Percentiles rank a stretch among this genome's conserved stretches.
These are phyloP conservation scores for Diarsia mendica DNA, from an alignment of 2,888 invertebrate species.

Conservation along the genomic window DNA sequence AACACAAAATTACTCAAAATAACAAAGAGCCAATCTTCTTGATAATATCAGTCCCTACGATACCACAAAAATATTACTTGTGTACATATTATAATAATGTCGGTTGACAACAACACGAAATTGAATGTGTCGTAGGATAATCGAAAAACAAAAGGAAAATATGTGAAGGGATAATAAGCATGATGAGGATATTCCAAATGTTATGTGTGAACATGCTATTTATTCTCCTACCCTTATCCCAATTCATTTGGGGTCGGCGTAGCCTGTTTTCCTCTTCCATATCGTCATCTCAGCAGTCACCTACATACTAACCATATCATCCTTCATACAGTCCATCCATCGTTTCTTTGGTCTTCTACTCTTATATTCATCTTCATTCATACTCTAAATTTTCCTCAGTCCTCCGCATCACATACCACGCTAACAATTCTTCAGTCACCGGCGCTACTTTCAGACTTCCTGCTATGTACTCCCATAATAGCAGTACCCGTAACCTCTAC, in stretches of 20 bases:
- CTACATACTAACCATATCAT: no score
- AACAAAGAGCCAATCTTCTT: not conserved
- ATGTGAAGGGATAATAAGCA: slow-evolving; percentile 26
- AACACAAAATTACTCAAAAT: not conserved
- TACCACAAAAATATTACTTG: not conserved
- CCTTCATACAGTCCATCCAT: no score
- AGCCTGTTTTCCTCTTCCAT: no score
- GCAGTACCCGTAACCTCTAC: not conserved
- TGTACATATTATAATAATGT: slow-evolving; percentile 2
- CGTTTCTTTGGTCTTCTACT: no score
- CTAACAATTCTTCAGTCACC: no score
- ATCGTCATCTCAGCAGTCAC: no score
- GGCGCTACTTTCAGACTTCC: no score
- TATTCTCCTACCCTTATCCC: no score
- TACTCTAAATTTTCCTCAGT: no score
- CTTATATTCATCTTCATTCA: no score
- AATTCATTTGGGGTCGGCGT: no score
- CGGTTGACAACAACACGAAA: slow-evolving; percentile 27
- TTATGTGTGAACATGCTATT: not conserved
- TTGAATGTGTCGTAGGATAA: slow-evolving; percentile 32
- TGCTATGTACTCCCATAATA: not conserved
- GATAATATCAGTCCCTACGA: not conserved
- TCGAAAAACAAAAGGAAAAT: slow-evolving; percentile 35
- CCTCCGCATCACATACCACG: no score
- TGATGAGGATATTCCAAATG: not conserved